Base-by-base conservation (phyloP, 2,113 vertebrate genomes). In the Corythoichthys haematopterus region DNA sequence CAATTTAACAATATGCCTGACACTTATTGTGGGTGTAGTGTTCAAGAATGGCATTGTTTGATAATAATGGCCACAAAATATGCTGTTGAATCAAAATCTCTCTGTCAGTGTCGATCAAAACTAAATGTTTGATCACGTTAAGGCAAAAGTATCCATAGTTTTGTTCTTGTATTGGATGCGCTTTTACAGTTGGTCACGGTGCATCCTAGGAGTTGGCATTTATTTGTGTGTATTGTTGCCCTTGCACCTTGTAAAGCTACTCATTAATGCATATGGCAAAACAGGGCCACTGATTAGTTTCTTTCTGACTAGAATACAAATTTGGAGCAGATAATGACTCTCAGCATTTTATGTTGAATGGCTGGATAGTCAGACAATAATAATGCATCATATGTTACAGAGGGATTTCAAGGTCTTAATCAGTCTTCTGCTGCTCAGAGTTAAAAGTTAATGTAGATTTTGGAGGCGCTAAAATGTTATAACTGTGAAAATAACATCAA, bases 281-380 rank as follows among this genome's bases (percentile, higher is more conserved):
- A 55, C 68, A 65, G 40, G 70, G 57, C 51, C 45, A 64, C 37
- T 72, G 65, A 67, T 70, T 69, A 15, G 64, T n/a, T n/a, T 68
- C 35, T 15, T 16, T 74, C 57, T 51, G n/a, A 57, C 14, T 65
- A 52, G 51, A 67, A 68, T 57, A 69, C 47, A 71, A 47, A 71
- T 72, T 75, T 80, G 20, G 52, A 65, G 61, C 50, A 70, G 47
- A 74, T 85, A 81, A 81, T 81, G 67, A 82, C 70, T 46, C 68
- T 60, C 65, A 12, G 53, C 66, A 64, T 13, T 64, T 60, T 60
- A 35, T 33, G 20, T 58, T 12, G 28, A 33, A 28, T 56, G 57
- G 58, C 69, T 50, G 63, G 59, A 57, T 64, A 80, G 71, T 65
- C 73, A 65, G 50, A 13, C 50, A 51, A 51, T 15, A 51, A 51